Percentiles rank a stretch among this genome's conserved stretches.
Evolutionary conservation across 2,113 vertebrate species (phyloP).

Genomic region (Indicator indicator): DNA sequence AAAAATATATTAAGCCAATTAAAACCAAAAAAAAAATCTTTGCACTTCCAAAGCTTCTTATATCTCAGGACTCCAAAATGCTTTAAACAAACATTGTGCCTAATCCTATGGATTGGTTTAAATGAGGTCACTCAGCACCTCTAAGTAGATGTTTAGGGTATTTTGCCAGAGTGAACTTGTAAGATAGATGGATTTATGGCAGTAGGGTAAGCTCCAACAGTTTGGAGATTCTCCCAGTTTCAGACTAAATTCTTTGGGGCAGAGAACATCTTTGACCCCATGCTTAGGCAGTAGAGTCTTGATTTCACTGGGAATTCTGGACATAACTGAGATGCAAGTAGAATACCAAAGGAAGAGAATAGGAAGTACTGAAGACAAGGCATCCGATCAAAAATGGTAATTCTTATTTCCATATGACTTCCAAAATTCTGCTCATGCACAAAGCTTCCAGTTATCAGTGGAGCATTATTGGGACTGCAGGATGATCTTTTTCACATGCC

Average conservation of each 20-base stretch:
- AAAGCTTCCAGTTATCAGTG: not conserved
- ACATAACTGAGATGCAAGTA: not conserved
- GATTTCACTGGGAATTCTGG: not conserved
- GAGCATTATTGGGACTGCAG: not conserved
- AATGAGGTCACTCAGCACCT: constrained; percentile 54
- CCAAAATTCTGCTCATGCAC: not conserved
- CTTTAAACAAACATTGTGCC: constrained; percentile 50
- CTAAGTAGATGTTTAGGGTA: constrained; percentile 34
- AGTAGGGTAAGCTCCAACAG: not conserved
- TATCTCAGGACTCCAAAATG: constrained; percentile 50
- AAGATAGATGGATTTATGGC: constrained; percentile 21
- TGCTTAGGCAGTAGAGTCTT: not conserved
- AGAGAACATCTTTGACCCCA: not conserved
- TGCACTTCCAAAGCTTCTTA: constrained; percentile 47
- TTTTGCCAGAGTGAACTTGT: not conserved
- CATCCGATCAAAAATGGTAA: not conserved
- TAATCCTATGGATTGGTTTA: constrained; percentile 59
- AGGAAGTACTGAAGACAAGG: not conserved
- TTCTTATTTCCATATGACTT: not conserved
- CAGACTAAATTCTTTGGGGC: not conserved
- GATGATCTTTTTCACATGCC: not conserved
- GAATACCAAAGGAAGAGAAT: not conserved
- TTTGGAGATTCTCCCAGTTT: constrained; percentile 22
- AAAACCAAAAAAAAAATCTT: constrained; percentile 46
- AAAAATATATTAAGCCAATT: constrained; percentile 50